Conservation (phyloP, 2,113 vertebrate genomes). For the Melozone crissalis region DNA sequence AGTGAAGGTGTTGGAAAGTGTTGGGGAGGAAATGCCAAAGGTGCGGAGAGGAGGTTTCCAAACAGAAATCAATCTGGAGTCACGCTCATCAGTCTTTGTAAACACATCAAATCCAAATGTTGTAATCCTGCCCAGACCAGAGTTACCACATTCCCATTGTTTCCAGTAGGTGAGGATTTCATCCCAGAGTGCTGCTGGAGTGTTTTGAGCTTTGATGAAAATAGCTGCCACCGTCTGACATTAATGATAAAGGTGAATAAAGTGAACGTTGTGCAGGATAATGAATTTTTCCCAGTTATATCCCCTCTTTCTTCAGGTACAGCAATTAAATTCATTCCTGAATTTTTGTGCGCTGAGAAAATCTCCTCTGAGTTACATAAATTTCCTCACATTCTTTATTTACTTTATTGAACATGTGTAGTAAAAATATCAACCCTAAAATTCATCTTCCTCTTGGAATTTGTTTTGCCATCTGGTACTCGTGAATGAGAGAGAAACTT, state of each 20-base stretch:
- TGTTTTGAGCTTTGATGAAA: neutral
- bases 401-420: neutral
- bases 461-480: constrained; percentile 59
- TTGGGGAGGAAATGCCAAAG: neutral
- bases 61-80: neutral
- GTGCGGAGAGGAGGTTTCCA: neutral
- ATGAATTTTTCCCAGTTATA: neutral
- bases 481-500: constrained; percentile 6
- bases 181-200: neutral
- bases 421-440: constrained; percentile 53
- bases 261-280: neutral
- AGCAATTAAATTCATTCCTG: neutral
- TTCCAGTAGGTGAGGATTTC: neutral
- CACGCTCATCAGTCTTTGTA: rapidly evolving
- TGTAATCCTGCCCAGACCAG: neutral
- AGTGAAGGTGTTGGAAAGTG: neutral
- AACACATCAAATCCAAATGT: neutral
- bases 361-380: constrained; percentile 20
- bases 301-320: neutral
- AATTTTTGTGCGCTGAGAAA: neutral
- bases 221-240: neutral
- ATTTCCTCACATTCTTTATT: constrained; percentile 17
- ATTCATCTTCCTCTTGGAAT: constrained; percentile 40
- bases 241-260: neutral
- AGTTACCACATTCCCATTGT: neutral